These are phyloP conservation scores for Brachionus angularis DNA, from an alignment of 1,140 invertebrate species.

Conservation along the genomic window DNA sequence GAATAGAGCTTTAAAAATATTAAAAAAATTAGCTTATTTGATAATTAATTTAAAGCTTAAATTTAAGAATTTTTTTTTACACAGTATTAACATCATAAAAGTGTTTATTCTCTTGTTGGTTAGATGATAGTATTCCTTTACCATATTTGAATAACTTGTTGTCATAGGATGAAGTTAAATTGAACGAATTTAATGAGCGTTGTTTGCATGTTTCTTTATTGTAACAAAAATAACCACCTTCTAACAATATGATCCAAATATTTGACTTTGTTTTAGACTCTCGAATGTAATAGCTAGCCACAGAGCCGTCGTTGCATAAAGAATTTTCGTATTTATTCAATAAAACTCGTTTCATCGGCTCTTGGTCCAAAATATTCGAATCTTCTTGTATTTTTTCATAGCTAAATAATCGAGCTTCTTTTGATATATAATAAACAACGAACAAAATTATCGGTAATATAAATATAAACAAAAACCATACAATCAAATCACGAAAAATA, in stretches of 20 bases:
- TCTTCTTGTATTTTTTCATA: background rate
- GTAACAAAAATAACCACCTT: conserved; percentile 34
- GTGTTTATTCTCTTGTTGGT: background rate
- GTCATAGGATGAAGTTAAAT: conserved; percentile 11
- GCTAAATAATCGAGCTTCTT: background rate
- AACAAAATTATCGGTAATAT: conserved; percentile 20
- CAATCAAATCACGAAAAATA: conserved; percentile 19
- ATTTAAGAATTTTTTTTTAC: conserved; percentile 8
- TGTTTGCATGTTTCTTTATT: conserved; percentile 6
- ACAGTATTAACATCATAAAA: background rate
- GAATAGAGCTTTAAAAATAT: background rate
- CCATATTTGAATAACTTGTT: background rate
- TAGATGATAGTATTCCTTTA: conserved; percentile 9
- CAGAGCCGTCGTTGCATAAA: conserved; percentile 19
- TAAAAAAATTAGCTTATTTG: background rate
- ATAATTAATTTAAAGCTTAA: too few relatives aligned
- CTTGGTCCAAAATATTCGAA: background rate
- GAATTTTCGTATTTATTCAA: background rate
- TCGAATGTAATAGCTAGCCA: conserved; percentile 24
- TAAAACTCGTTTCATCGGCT: background rate
- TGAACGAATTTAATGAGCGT: conserved; percentile 1
- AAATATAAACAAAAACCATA: conserved; percentile 37
- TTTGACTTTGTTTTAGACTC: background rate
- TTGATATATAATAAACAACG: background rate
- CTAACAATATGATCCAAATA: background rate